Conservation (phyloP, 2,113 vertebrate species). For the Callopanchax toddi region DNA sequence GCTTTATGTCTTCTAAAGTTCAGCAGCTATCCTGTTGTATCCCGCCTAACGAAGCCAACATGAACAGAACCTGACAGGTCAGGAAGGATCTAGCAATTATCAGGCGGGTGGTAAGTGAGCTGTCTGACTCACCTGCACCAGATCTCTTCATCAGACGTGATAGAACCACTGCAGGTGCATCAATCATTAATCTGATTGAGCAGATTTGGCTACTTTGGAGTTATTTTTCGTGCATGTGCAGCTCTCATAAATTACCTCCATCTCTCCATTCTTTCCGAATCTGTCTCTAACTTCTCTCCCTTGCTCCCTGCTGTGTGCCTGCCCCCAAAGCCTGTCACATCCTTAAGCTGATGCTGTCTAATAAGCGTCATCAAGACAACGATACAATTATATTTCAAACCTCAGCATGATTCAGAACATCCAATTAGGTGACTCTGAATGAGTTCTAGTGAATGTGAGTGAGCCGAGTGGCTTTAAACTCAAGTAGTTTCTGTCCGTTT, state of each 20-base stretch:
- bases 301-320: conserved; percentile 38
- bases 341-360: conserved; percentile 49
- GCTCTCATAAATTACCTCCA: conserved; percentile 7
- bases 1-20: conserved; percentile 54
- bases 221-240: conserved; percentile 31
- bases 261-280: conserved; percentile 19
- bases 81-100: conserved; percentile 69
- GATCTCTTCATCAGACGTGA: conserved; percentile 41
- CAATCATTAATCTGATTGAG: conserved; percentile 28
- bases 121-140: conserved; percentile 48
- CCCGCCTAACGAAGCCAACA: conserved; percentile 39
- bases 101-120: conserved; percentile 62
- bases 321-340: conserved; percentile 38
- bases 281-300: conserved; percentile 23
- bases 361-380: conserved; percentile 63
- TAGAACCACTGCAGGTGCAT: conserved; percentile 25
- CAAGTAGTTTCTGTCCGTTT: conserved; percentile 10
- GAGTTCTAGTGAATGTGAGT: conserved; percentile 14
- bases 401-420: conserved; percentile 43
- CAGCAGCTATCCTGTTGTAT: conserved; percentile 58
- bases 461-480: conserved; percentile 10
- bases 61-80: conserved; percentile 64
- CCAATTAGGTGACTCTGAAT: conserved; percentile 49
- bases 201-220: conserved; percentile 50
- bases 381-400: conserved; percentile 59